Conservation (phyloP, 2,797 vertebrate genomes). For the Phalanger gymnotis region DNA sequence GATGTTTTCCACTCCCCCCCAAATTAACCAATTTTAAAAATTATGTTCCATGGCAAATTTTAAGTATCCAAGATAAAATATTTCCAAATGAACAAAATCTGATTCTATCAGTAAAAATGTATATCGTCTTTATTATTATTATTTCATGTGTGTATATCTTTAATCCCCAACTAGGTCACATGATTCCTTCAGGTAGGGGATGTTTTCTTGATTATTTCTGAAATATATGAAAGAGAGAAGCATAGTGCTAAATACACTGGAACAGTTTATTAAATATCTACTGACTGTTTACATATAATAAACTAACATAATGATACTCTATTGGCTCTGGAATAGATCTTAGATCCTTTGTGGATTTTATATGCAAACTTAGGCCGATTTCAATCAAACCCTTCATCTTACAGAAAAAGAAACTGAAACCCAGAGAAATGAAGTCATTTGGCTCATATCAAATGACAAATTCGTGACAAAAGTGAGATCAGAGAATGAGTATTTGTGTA, state of each 20-base stretch:
- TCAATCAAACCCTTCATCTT: too few relatives aligned
- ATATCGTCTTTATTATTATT: not conserved
- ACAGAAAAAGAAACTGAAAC: not conserved
- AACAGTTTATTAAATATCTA: not conserved
- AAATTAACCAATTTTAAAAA: not conserved
- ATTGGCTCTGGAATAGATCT: not conserved
- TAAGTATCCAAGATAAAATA: not conserved
- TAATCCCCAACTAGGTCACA: not conserved
- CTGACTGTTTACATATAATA: not conserved
- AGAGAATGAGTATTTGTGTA: not conserved
- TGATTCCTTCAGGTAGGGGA: not conserved
- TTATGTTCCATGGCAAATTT: not conserved
- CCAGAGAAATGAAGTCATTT: not conserved
- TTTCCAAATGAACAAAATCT: not conserved
- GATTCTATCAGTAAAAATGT: not conserved
- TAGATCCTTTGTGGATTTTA: too few relatives aligned
- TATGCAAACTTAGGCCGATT: too few relatives aligned
- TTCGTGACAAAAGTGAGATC: not conserved
- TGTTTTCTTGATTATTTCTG: not conserved
- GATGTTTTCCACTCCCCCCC: not conserved
- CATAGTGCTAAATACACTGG: not conserved
- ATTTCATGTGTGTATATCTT: not conserved
- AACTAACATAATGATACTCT: not conserved
- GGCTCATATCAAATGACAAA: not conserved
- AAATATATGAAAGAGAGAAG: not conserved